These are phyloP conservation scores for Podargus strigoides DNA, from an alignment of 2,797 vertebrate genomes.

Conservation along the genomic window DNA sequence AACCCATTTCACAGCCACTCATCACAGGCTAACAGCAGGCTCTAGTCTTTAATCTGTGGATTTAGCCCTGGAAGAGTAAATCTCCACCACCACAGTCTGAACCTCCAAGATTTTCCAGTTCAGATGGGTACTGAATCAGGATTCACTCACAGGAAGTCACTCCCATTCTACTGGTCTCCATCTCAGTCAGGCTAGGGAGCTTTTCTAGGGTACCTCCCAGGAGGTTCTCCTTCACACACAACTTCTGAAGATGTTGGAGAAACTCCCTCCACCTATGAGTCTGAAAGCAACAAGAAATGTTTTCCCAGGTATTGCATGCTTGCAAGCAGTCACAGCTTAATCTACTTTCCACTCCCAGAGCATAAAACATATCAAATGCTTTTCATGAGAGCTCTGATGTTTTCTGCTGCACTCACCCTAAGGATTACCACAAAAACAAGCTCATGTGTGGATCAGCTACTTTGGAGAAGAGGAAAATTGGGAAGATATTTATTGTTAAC, in stretches of 20 bases:
- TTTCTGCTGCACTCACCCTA: background rate
- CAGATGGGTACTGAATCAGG: background rate
- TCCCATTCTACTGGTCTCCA: background rate
- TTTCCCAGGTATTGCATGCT: background rate
- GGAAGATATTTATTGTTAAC: background rate
- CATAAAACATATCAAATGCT: background rate
- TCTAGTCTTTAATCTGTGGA: background rate
- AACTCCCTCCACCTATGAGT: background rate
- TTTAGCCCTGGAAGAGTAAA: background rate
- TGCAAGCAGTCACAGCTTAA: background rate
- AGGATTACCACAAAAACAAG: background rate
- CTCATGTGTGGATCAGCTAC: background rate
- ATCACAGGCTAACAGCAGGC: background rate
- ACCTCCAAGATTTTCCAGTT: background rate
- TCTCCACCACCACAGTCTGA: background rate
- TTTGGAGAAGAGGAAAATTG: background rate
- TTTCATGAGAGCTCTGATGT: background rate
- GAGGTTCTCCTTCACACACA: background rate
- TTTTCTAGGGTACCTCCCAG: background rate
- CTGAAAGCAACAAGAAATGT: background rate
- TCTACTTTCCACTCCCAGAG: background rate
- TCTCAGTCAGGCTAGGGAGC: background rate
- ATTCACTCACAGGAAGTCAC: background rate
- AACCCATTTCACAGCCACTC: background rate
- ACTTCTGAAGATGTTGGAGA: background rate